Evolutionary conservation across 92 coral and sea anemone species (phyloP).

Genomic region (Plumapathes pennacea): DNA sequence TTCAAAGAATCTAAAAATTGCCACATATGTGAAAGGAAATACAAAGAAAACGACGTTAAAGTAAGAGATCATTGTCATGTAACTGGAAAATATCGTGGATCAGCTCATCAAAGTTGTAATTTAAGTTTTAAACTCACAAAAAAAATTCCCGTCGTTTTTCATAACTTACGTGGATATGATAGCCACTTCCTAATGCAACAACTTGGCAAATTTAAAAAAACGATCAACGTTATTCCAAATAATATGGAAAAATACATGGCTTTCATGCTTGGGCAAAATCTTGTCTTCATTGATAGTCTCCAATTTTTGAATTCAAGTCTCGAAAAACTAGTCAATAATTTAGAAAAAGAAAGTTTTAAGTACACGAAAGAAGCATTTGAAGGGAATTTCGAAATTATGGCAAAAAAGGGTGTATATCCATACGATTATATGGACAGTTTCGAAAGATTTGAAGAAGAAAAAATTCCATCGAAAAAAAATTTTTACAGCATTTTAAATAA

Average conservation of each 20-base stretch:
- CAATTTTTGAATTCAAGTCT: too few species aligned
- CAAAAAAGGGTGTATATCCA: too few species aligned
- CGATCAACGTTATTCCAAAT: constrained; percentile 15
- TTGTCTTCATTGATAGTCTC: too few species aligned
- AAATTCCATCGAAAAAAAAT: too few species aligned
- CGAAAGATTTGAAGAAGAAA: too few species aligned
- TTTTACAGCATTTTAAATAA: too few species aligned
- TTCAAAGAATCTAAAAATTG: constrained; percentile 6
- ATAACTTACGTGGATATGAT: constrained; percentile 12
- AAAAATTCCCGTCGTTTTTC: constrained; percentile 15
- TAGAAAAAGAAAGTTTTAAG: too few species aligned
- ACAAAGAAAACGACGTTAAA: not conserved
- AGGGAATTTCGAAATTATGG: too few species aligned
- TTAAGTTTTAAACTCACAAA: not conserved
- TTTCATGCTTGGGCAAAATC: constrained; percentile 13
- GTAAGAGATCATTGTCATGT: constrained; percentile 35
- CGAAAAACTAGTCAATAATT: too few species aligned
- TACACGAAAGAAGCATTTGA: too few species aligned
- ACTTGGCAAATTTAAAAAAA: constrained; percentile 8
- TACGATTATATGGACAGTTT: too few species aligned
- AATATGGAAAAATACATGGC: constrained; percentile 32
- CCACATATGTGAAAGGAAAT: constrained; percentile 8
- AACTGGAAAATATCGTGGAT: constrained; percentile 17
- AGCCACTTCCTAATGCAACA: constrained; percentile 10
- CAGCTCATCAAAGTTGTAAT: constrained; percentile 43